Evolutionary conservation across 2,113 vertebrate genomes (phyloP).

Genomic region (Nibea coibor): DNA sequence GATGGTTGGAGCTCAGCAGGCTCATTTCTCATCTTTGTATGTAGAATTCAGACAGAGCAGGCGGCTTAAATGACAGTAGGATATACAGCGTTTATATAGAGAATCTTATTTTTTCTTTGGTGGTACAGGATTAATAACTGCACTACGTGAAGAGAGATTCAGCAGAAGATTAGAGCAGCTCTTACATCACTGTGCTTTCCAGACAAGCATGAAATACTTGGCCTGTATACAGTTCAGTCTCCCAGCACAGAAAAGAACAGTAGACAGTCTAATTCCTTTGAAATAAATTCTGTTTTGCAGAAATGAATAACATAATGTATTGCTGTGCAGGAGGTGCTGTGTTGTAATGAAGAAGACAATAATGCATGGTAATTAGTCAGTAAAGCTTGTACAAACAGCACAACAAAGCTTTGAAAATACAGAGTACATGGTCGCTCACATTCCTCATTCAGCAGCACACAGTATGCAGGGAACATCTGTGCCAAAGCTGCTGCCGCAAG

Average conservation of each 20-base stretch:
- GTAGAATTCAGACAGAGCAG: background rate
- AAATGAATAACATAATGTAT: conserved; percentile 16
- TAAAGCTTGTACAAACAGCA: conserved; percentile 40
- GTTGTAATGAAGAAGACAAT: conserved; percentile 47
- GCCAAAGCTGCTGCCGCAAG: conserved; percentile 11
- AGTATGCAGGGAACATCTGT: background rate
- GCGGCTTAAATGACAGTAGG: conserved; percentile 25
- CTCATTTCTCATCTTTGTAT: conserved; percentile 39
- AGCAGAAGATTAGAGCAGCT: conserved; percentile 75
- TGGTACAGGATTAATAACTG: conserved; percentile 69
- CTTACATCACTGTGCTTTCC: conserved; percentile 62
- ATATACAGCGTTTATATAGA: conserved; percentile 56
- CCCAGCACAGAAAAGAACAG: conserved; percentile 33
- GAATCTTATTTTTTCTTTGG: conserved; percentile 50
- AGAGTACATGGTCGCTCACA: background rate
- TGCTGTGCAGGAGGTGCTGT: conserved; percentile 19
- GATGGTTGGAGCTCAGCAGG: conserved; percentile 8
- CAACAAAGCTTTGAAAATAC: conserved; percentile 35
- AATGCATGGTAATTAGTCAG: conserved; percentile 46
- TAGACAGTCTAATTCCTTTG: conserved; percentile 34
- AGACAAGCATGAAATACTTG: conserved; percentile 57
- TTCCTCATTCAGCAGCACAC: background rate
- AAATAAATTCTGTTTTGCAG: conserved; percentile 51
- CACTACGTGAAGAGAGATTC: conserved; percentile 69
- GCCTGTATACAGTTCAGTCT: conserved; percentile 60